A percentile compares a stretch with the other conserved stretches of the same genome.
Evolutionary conservation across 2,113 vertebrate genomes (phyloP).

Genomic region (Phycodurus eques): DNA sequence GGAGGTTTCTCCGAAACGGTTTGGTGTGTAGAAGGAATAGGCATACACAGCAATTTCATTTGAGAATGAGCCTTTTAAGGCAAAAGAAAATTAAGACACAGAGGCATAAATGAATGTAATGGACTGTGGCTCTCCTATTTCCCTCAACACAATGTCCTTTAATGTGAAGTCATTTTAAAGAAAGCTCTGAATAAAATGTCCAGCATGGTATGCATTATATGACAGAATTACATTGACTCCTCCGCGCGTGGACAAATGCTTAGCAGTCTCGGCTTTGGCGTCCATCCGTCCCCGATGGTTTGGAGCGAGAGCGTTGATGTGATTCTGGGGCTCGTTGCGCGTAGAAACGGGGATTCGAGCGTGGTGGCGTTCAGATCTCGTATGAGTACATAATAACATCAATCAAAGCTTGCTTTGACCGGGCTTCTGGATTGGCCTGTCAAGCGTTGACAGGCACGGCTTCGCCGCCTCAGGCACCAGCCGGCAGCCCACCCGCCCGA

Average conservation of each 20-base stretch:
- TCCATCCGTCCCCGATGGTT: constrained; percentile 1
- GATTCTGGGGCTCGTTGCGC: constrained; percentile 53
- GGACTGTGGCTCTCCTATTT: background rate
- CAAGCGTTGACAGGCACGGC: constrained; percentile 62
- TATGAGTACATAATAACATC: constrained; percentile 69
- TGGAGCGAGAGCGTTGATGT: constrained; percentile 41
- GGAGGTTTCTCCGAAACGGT: background rate
- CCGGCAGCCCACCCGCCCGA: constrained; percentile 57
- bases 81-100: background rate
- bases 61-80: background rate
- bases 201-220: background rate
- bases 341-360: constrained; percentile 62
- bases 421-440: constrained; percentile 60
- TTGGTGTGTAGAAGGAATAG: constrained; percentile 14
- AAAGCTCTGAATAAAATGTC: background rate
- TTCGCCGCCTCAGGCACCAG: constrained; percentile 55
- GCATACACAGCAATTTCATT: constrained; percentile 17
- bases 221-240: constrained; percentile 12
- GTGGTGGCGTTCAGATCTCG: constrained; percentile 61
- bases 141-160: background rate
- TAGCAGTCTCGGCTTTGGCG: constrained; percentile 24
- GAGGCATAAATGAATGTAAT: background rate
- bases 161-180: background rate
- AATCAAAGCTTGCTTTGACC: constrained; percentile 62
- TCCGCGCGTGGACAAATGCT: constrained; percentile 23